A percentile compares a stretch with the other conserved stretches of the same genome.
phyloP scores from a whole-genome alignment of 2,888 invertebrate species.

The Tachina grossa region DNA sequence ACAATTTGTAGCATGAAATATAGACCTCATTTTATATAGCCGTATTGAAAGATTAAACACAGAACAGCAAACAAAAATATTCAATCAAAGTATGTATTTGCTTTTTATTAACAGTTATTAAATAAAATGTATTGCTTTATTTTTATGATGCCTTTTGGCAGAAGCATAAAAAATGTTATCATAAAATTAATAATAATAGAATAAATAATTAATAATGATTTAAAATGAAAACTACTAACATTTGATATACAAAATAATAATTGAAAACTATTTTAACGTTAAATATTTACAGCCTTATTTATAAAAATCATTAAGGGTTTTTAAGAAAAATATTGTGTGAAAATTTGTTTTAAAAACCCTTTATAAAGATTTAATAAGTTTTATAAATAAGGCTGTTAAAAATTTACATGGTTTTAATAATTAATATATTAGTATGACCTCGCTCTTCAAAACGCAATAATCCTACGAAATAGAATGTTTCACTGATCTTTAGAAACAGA shows the following conservation, averaged over 20 bases:
- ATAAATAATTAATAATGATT: slow-evolving; percentile 41
- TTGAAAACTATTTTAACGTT: slow-evolving; percentile 38
- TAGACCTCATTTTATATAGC: slow-evolving; percentile 41
- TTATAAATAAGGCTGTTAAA: too few relatives aligned
- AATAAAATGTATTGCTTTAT: slow-evolving; percentile 47
- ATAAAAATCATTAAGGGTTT: too few relatives aligned
- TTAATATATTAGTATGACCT: too few relatives aligned
- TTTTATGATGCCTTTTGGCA: slow-evolving; percentile 22
- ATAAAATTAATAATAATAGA: not conserved
- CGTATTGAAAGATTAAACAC: slow-evolving; percentile 22
- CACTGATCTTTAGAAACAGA: too few relatives aligned
- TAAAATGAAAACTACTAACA: slow-evolving; percentile 11
- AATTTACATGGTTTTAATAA: not conserved
- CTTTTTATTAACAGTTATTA: slow-evolving; percentile 50
- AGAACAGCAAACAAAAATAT: slow-evolving; percentile 20
- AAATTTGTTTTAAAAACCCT: too few relatives aligned
- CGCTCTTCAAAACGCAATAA: too few relatives aligned
- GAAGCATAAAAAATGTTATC: slow-evolving; percentile 24
- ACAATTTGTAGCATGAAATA: slow-evolving; percentile 43
- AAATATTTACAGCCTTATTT: too few relatives aligned
- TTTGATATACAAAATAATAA: not conserved
- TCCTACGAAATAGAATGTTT: too few relatives aligned
- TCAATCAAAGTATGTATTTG: slow-evolving; percentile 22
- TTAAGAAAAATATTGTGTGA: too few relatives aligned
- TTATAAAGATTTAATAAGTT: too few relatives aligned